Evolutionary conservation across 2,797 vertebrate genomes (phyloP).

Genomic region (Pseudomugil gertrudae): DNA sequence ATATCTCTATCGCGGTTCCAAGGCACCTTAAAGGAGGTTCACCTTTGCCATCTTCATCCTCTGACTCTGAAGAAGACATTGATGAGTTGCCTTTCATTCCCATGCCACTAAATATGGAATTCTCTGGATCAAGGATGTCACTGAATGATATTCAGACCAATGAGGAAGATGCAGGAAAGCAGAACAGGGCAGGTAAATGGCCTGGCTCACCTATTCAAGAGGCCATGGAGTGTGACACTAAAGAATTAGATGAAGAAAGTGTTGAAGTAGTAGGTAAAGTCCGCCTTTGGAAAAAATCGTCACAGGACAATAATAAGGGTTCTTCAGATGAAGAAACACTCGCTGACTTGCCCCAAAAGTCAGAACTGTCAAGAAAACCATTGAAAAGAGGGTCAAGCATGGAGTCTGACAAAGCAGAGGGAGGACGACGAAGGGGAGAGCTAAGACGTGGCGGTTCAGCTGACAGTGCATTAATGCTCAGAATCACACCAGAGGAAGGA

Average conservation of each 20-base stretch:
- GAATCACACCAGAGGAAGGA: conserved; percentile 78
- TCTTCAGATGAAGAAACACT: conserved; percentile 86
- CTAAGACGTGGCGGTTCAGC: conserved; percentile 93
- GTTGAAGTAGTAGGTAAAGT: conserved; percentile 69
- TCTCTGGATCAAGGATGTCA: conserved; percentile 92
- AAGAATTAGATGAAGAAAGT: conserved; percentile 64
- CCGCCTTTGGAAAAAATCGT: conserved; percentile 73
- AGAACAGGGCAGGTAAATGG: conserved; percentile 68
- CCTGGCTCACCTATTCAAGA: conserved; percentile 60
- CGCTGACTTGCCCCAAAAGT: conserved; percentile 74
- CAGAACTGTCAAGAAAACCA: conserved; percentile 81
- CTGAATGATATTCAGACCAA: conserved; percentile 91
- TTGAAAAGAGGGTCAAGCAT: conserved; percentile 89
- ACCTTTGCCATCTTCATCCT: conserved; percentile 91
- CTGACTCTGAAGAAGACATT: conserved; percentile 95
- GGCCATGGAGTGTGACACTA: conserved; percentile 66
- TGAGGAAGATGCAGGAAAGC: conserved; percentile 80
- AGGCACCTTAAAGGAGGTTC: conserved; percentile 88
- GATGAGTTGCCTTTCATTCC: conserved; percentile 94
- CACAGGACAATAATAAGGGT: conserved; percentile 75
- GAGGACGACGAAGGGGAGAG: conserved; percentile 80
- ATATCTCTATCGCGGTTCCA: conserved; percentile 92
- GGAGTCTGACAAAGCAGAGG: conserved; percentile 85
- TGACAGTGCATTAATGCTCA: conserved; percentile 90
- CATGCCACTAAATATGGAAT: conserved; percentile 92